Conservation (phyloP, 1,140 invertebrate species). For the Pogonognathellus flavescens region DNA sequence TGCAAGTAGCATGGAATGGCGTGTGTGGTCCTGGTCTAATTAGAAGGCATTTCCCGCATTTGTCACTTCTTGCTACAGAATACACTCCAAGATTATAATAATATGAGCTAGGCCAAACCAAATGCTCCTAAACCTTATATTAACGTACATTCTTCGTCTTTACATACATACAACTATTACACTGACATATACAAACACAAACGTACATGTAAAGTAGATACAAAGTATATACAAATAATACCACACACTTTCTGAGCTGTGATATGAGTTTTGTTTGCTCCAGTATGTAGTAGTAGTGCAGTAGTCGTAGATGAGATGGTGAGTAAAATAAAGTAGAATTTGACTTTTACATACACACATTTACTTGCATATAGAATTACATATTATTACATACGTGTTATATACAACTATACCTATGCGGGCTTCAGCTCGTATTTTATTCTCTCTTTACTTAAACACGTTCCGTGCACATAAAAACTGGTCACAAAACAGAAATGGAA, state of each 20-base stretch:
- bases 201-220: background rate
- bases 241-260: too few species aligned
- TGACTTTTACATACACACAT: background rate
- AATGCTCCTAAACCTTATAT: background rate
- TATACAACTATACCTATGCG: slow-evolving; percentile 10
- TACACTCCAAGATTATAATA: slow-evolving; percentile 42
- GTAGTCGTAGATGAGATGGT: background rate
- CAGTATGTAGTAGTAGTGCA: background rate
- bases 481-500: slow-evolving; percentile 47
- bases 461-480: slow-evolving; percentile 49
- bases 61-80: slow-evolving; percentile 48
- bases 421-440: slow-evolving; percentile 41
- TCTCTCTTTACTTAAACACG: slow-evolving; percentile 49
- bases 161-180: background rate
- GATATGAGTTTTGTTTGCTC: background rate
- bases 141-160: too few species aligned
- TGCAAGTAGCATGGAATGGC: slow-evolving; percentile 31
- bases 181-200: background rate
- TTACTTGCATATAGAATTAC: background rate
- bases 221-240: background rate
- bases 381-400: background rate
- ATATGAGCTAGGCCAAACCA: background rate
- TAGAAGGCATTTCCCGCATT: slow-evolving; percentile 49
- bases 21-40: slow-evolving; percentile 45
- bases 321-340: background rate